Evolutionary conservation across 2,797 vertebrate genomes (phyloP).

Genomic region (Holocentrus rufus): DNA sequence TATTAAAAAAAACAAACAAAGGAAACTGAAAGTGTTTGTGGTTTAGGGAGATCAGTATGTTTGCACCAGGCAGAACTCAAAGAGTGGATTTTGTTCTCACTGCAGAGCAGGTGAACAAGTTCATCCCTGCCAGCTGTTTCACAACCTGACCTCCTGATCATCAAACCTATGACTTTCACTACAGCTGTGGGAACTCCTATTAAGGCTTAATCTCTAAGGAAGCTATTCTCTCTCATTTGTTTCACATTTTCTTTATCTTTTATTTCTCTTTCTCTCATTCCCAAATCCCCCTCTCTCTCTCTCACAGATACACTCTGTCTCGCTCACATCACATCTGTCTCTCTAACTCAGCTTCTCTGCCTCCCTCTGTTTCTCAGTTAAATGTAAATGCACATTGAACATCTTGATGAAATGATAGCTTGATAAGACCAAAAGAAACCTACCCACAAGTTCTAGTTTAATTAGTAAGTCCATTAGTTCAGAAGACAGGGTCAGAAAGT

Average conservation of each 20-base stretch:
- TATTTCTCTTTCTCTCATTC: neutral
- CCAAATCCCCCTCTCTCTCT: neutral
- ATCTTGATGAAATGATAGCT: neutral
- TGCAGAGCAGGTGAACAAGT: neutral
- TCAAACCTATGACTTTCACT: neutral
- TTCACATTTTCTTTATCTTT: neutral
- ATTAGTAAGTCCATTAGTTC: too few relatives aligned
- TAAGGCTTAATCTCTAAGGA: neutral
- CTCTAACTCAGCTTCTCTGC: too few relatives aligned
- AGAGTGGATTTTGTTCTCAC: neutral
- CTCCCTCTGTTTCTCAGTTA: too few relatives aligned
- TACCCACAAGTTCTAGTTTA: neutral
- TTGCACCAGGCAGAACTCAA: neutral
- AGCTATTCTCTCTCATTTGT: neutral
- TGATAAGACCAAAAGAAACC: neutral
- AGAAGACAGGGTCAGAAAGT: too few relatives aligned
- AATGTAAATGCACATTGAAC: neutral
- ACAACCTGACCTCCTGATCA: neutral
- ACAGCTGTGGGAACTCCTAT: neutral
- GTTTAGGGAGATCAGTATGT: neutral
- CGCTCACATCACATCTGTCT: neutral
- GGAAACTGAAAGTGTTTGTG: neutral
- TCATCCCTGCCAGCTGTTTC: slow-evolving; percentile 1
- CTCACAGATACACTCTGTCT: neutral
- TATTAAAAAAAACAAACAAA: too few relatives aligned